phyloP scores from a whole-genome alignment of 1,140 invertebrate genomes.

The Drosophila albomicans region DNA sequence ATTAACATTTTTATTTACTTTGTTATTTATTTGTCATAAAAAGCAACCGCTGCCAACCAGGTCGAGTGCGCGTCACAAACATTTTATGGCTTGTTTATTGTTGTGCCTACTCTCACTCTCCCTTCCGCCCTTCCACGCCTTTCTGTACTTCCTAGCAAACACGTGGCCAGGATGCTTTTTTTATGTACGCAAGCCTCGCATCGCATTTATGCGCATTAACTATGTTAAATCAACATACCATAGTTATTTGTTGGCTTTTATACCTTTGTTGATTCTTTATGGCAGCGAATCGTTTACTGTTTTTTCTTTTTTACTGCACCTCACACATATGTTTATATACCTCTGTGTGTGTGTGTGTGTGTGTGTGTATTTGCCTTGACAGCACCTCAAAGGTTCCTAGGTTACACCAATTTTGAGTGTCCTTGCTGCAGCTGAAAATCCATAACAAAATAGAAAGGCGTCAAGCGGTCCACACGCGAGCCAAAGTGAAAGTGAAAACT shows the following conservation, averaged over 20 bases:
- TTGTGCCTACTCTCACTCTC: slow-evolving; percentile 29
- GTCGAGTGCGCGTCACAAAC: slow-evolving; percentile 59
- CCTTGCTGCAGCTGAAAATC: slow-evolving; percentile 52
- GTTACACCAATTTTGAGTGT: slow-evolving; percentile 48
- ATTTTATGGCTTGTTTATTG: slow-evolving; percentile 80
- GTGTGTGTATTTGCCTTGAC: slow-evolving; percentile 21
- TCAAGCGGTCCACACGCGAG: slow-evolving; percentile 54
- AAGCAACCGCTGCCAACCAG: slow-evolving; percentile 42
- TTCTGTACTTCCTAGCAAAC: not conserved
- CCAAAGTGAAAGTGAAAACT: slow-evolving; percentile 33
- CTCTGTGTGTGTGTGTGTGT: slow-evolving; percentile 4
- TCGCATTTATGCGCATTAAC: slow-evolving; percentile 69
- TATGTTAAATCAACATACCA: slow-evolving; percentile 75
- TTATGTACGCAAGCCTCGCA: slow-evolving; percentile 14
- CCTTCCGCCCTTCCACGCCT: not conserved
- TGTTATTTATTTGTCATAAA: slow-evolving; percentile 69
- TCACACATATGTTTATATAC: slow-evolving; percentile 23
- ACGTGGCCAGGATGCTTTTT: slow-evolving; percentile 22
- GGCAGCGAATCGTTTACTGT: slow-evolving; percentile 57
- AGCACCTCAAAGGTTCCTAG: slow-evolving; percentile 24
- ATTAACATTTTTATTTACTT: slow-evolving; percentile 36
- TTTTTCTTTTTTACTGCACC: slow-evolving; percentile 13
- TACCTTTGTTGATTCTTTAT: slow-evolving; percentile 68
- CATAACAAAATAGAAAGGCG: slow-evolving; percentile 53
- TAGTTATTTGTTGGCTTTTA: slow-evolving; percentile 72